Base-by-base conservation (phyloP, 2,888 invertebrate genomes). In the Nomada ferruginata region DNA sequence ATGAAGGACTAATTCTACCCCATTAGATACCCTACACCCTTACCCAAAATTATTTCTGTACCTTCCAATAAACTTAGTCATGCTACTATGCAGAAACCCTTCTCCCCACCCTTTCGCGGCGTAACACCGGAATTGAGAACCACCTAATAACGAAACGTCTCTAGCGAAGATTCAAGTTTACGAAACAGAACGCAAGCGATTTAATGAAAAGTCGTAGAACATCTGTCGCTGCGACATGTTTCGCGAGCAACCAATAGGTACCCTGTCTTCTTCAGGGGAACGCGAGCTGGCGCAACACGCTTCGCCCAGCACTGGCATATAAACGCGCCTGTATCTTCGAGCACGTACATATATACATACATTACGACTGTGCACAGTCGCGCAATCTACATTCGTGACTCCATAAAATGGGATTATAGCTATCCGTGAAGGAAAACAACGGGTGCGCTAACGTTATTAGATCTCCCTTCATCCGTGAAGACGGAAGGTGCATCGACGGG, bases 361-460 rank as follows among this genome's bases (percentile, higher is more conserved):
- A 57, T 64, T 59, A 44, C 71, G 44, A 29, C 23, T n/a, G 64
- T 50, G 60, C 60, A 82, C 71, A 76, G 63, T 60, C 60, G 71
- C 47, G 69, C 72, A 72, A 72, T 65, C 69, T 82, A 78, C 83
- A 79, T 79, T 80, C 80, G 70, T 79, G 68, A 73, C 78, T 87
- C 83, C 74, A 80, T 82, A 87, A 87, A 87, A 85, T 69, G 75
- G 78, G 84, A 86, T 87, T 86, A 87, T 76, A 82, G 79, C 66
- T 78, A 86, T 74, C 75, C 84, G 47, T 80, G 75, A 83, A 85
- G 82, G 82, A 88, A 88, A 90, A 87, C 86, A 86, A 87, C 83
- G 86, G 85, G 84, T 81, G 79, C 29, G 85, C 82, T 83, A 86
- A 88, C 87, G 88, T 90, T 90, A 90, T 90, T 91, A 88, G 89